Percentiles rank a stretch among this genome's conserved stretches.
phyloP scores from a whole-genome alignment of 37 sponge, comb jelly and placozoan genomes.

The Beroe forskalii region DNA sequence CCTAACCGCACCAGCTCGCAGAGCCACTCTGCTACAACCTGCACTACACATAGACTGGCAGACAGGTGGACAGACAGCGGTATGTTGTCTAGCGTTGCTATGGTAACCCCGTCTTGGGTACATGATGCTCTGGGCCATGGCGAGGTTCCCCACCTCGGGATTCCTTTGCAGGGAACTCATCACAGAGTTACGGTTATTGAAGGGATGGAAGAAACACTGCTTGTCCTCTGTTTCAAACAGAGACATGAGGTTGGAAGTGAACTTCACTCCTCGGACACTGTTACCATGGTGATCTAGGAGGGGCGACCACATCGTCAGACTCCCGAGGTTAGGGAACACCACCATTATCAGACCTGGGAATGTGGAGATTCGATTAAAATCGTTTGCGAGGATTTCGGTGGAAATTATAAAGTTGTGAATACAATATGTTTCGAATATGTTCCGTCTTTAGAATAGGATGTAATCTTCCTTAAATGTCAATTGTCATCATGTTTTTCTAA shows the following conservation, averaged over 20 bases:
- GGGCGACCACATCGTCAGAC: slow-evolving; percentile 79
- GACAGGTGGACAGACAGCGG: too few relatives aligned
- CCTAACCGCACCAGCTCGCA: too few relatives aligned
- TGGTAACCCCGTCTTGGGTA: not conserved
- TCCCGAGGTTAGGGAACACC: slow-evolving; percentile 82
- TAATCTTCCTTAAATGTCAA: too few relatives aligned
- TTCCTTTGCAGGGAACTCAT: not conserved
- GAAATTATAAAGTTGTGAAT: too few relatives aligned
- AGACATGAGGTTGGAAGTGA: slow-evolving; percentile 51
- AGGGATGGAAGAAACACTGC: slow-evolving; percentile 25
- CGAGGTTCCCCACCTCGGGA: not conserved
- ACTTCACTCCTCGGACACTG: slow-evolving; percentile 82
- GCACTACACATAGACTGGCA: too few relatives aligned
- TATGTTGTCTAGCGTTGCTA: not conserved
- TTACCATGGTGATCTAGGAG: slow-evolving; percentile 78
- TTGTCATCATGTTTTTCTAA: too few relatives aligned
- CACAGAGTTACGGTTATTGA: not conserved
- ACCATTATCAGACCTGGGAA: slow-evolving; percentile 84
- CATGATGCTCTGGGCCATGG: not conserved
- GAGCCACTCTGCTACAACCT: too few relatives aligned
- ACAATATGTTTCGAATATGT: too few relatives aligned
- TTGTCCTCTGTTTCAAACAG: not conserved
- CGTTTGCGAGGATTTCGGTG: too few relatives aligned
- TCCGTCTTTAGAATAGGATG: too few relatives aligned
- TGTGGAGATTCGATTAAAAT: not conserved